These are phyloP conservation scores for Acropternis orthonyx DNA, from an alignment of 2,797 vertebrate species.

Conservation along the genomic window DNA sequence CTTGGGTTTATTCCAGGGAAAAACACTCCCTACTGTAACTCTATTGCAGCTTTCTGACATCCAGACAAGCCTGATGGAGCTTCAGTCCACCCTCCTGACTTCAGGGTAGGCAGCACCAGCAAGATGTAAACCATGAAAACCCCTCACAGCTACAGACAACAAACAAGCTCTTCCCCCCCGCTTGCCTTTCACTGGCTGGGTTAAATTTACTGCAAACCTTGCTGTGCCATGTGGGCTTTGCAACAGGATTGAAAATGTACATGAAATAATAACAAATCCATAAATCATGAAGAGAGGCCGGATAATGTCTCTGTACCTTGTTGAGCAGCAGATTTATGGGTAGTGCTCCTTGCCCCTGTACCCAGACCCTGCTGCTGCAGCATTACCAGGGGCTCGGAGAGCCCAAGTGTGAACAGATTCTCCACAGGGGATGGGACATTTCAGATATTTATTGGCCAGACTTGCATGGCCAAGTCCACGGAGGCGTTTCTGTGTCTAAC, in stretches of 20 bases:
- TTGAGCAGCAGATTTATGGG: neutral
- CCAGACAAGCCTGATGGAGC: neutral
- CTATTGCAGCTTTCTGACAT: neutral
- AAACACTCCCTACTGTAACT: neutral
- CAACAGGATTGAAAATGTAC: neutral
- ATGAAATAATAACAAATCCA: neutral
- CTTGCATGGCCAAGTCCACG: neutral
- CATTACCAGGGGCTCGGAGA: fast-evolving
- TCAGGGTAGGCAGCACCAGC: neutral
- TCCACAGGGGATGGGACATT: neutral
- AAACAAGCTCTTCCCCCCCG: fast-evolving
- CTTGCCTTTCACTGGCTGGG: neutral
- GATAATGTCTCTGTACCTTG: neutral
- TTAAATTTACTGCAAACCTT: neutral
- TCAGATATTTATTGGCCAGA: neutral
- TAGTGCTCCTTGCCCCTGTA: neutral
- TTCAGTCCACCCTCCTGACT: neutral
- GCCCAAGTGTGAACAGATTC: neutral
- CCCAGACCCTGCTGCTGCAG: neutral
- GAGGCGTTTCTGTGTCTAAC: neutral
- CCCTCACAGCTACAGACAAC: neutral
- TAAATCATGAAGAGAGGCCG: neutral
- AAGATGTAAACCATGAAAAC: neutral
- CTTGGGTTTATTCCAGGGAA: neutral
- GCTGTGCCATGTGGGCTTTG: neutral